Evolutionary conservation across 1,140 invertebrate species (phyloP).

Genomic region (Atta texana): DNA sequence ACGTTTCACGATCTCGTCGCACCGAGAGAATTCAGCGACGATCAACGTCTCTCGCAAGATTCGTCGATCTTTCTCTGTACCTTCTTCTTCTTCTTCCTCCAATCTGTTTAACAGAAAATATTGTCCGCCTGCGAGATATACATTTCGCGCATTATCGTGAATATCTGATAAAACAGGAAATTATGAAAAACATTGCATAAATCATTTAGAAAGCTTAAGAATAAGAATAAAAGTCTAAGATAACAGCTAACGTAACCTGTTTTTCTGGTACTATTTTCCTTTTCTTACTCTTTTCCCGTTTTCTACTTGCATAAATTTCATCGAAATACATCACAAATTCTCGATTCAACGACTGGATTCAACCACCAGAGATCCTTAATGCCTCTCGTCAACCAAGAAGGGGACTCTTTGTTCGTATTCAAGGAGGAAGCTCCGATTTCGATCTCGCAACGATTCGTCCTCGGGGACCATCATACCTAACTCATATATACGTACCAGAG

Average conservation of each 20-base stretch:
- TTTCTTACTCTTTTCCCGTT: conserved; percentile 15
- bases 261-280: neutral
- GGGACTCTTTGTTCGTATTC: conserved; percentile 64
- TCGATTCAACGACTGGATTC: conserved; percentile 67
- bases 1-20: conserved; percentile 80
- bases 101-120: neutral
- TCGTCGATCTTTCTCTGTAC: conserved; percentile 31
- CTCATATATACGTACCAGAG: conserved; percentile 68
- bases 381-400: conserved; percentile 66
- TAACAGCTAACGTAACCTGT: neutral
- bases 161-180: neutral
- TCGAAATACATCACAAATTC: conserved; percentile 32
- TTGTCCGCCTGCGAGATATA: neutral
- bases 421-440: conserved; percentile 77
- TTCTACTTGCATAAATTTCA: conserved; percentile 66
- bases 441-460: conserved; percentile 71
- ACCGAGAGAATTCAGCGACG: conserved; percentile 53
- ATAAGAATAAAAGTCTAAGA: neutral
- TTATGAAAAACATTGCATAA: neutral
- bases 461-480: conserved; percentile 53
- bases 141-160: conserved; percentile 18
- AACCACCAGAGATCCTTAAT: conserved; percentile 68
- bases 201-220: conserved; percentile 1
- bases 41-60: conserved; percentile 53
- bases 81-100: neutral